Evolutionary conservation across 2,888 invertebrate genomes (phyloP).

Genomic region (Limnephilus lunatus): DNA sequence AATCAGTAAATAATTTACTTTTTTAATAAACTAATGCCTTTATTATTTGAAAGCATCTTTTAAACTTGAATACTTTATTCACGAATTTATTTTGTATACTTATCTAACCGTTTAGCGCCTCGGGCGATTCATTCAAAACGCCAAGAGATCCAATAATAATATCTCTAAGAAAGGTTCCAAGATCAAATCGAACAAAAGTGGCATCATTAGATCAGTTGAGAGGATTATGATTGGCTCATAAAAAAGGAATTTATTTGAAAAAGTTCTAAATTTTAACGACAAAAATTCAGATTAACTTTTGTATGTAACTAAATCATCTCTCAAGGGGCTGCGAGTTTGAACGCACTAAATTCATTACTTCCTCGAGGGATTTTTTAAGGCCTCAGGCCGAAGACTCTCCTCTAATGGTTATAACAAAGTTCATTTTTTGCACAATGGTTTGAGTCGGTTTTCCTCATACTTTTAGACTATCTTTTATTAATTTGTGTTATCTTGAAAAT

Average conservation of each 20-base stretch:
- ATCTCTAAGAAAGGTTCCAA: not conserved
- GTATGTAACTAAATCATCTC: too few relatives aligned
- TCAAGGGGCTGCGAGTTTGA: too few relatives aligned
- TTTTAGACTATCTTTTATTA: not conserved
- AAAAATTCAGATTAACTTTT: too few relatives aligned
- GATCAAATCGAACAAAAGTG: not conserved
- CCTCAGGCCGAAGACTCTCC: too few relatives aligned
- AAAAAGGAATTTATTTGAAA: not conserved
- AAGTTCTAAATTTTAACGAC: not conserved
- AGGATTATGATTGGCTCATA: not conserved
- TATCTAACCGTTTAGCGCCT: not conserved
- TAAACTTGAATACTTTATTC: not conserved
- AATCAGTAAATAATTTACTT: not conserved
- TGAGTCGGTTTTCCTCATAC: too few relatives aligned
- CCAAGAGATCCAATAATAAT: not conserved
- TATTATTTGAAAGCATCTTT: not conserved
- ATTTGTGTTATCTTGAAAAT: not conserved
- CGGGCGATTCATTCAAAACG: not conserved
- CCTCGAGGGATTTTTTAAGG: too few relatives aligned
- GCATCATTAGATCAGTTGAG: not conserved
- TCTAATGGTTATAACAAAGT: too few relatives aligned
- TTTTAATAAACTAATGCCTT: not conserved
- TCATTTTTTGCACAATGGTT: too few relatives aligned
- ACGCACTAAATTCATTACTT: too few relatives aligned
- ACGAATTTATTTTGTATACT: not conserved